Percentiles rank a stretch among this genome's conserved stretches.
These are phyloP conservation scores for Mechanitis mazaeus DNA, from an alignment of 2,888 invertebrate genomes.

Conservation along the genomic window DNA sequence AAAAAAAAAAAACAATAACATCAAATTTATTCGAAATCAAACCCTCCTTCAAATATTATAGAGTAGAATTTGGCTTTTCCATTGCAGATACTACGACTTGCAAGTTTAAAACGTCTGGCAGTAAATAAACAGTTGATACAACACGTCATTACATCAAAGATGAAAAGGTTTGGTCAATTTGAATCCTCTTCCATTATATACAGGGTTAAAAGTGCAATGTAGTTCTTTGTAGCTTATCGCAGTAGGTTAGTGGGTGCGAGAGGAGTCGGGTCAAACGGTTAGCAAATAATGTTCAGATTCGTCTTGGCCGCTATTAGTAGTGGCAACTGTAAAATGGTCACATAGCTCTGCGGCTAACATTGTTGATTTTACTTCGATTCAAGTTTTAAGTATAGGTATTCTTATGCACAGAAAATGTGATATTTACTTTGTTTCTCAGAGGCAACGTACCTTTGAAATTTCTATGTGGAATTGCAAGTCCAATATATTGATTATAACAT, in stretches of 20 bases:
- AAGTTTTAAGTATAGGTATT: constrained; percentile 15
- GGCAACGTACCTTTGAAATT: too few species aligned
- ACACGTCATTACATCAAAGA: constrained; percentile 70
- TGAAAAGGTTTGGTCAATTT: constrained; percentile 57
- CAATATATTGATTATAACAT: too few species aligned
- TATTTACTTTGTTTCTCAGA: too few species aligned
- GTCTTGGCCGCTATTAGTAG: constrained; percentile 57
- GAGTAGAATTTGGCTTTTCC: constrained; percentile 35
- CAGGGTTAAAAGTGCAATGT: constrained; percentile 51
- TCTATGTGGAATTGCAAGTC: too few species aligned
- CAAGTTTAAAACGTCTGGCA: constrained; percentile 41
- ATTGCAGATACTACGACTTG: constrained; percentile 40
- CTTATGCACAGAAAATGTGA: too few species aligned
- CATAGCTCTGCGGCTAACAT: constrained; percentile 49
- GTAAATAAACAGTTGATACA: constrained; percentile 75
- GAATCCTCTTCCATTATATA: constrained; percentile 43
- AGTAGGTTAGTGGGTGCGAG: constrained; percentile 71
- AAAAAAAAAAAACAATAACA: constrained; percentile 32
- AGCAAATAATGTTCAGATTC: constrained; percentile 63
- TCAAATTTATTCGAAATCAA: constrained; percentile 29
- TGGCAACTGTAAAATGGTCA: constrained; percentile 56
- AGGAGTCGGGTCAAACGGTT: constrained; percentile 67
- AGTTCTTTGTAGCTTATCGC: constrained; percentile 42
- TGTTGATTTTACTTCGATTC: constrained; percentile 47
- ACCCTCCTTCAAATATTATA: constrained; percentile 33